Evolutionary conservation across 2,888 invertebrate genomes (phyloP).

Genomic region (Crocallis elinguaria): DNA sequence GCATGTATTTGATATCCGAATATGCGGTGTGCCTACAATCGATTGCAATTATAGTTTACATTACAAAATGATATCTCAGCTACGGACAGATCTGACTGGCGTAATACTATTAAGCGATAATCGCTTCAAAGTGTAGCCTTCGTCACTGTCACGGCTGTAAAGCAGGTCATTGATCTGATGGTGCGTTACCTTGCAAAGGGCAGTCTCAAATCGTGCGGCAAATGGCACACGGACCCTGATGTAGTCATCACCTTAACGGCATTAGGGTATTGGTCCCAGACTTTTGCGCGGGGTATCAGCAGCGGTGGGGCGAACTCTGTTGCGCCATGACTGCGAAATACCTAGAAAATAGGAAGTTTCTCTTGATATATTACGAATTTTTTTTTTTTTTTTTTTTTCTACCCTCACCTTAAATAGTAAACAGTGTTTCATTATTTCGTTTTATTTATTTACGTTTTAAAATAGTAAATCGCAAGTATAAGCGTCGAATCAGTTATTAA

Average conservation of each 20-base stretch:
- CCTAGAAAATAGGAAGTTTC: slow-evolving; percentile 46
- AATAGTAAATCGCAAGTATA: too few species aligned
- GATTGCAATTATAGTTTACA: neutral
- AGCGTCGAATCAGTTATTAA: too few species aligned
- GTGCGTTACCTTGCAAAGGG: slow-evolving; percentile 73
- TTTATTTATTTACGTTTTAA: too few species aligned
- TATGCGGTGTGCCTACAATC: slow-evolving; percentile 87
- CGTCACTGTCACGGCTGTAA: too few species aligned
- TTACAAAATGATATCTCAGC: neutral
- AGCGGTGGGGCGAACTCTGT: slow-evolving; percentile 91
- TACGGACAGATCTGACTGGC: too few species aligned
- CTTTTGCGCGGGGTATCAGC: slow-evolving; percentile 89
- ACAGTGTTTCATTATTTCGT: too few species aligned
- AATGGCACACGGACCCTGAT: slow-evolving; percentile 92
- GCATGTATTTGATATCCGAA: slow-evolving; percentile 90
- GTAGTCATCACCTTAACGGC: slow-evolving; percentile 94
- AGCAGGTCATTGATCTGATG: too few species aligned
- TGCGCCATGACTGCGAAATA: slow-evolving; percentile 92
- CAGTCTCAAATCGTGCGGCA: slow-evolving; percentile 92
- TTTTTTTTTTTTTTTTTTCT: too few species aligned
- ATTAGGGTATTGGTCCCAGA: slow-evolving; percentile 85
- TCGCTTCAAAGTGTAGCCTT: too few species aligned
- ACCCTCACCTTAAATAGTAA: too few species aligned
- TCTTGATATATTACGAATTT: too few species aligned
- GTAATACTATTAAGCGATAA: too few species aligned